Base-by-base conservation (phyloP, 2,888 invertebrate species). In the Drosophila diplacantha region DNA sequence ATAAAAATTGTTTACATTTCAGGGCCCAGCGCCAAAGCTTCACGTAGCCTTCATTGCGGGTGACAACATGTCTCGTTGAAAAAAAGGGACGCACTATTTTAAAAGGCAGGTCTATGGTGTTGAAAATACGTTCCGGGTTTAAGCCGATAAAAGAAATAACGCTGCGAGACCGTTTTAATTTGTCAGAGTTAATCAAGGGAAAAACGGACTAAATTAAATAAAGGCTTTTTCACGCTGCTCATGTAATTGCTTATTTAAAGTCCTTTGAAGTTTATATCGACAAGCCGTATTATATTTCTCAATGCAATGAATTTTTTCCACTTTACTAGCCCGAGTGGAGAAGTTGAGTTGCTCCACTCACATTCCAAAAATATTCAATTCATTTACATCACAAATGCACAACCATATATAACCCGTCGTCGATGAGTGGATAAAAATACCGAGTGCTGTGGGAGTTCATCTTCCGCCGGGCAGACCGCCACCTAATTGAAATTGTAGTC, bases 401-500 rank as follows among this genome's bases (percentile, higher is more conserved):
- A 31, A 24, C 63, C 41, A 49, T 49, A 49, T 62, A 61, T 62
- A 35, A 31, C 49, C 41, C 24, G 1, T 20, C 63, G 18, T 50
- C 61, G 50, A 63, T 61, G 63, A 49, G 49, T 61, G 49, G 22
- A 62, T 62, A 35, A 29, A 54, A 49, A 49, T 35, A 46, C 12
- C 47, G 46, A 49, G 49, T 47, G 26, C 35, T 49, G 29, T 49
- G 34, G 35, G 41, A 62, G 60, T 61, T 61, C 60, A 61, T 61
- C 38, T 65, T 38, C 31, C 63, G 3, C 64, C 20, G 51, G 20
- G 37, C 43, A 31, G 50, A 49, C 61, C 50, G 47, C 72, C 61
- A 76, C 77, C 80, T 71, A 77, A 82, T 82, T 77, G 83, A 82
- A 76, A 47, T 49, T 54, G 67, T 59, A 52, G 56, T 60, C 58